Conservation (phyloP, 2,888 invertebrate genomes). For the Drosophila gaucha region DNA sequence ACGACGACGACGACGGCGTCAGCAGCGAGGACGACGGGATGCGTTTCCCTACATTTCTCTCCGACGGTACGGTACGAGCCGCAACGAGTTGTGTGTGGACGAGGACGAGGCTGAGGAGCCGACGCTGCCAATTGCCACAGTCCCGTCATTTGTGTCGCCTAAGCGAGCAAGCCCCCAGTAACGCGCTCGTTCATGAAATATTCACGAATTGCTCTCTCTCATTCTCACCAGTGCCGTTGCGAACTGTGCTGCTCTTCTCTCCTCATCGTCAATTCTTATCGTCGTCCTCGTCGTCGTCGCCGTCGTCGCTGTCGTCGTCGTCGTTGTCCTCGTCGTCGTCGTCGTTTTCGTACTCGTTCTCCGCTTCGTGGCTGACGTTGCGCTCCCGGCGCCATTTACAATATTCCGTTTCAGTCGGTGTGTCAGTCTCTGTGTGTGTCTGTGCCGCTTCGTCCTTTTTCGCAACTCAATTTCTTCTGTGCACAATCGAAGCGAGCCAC, state of each 20-base stretch:
- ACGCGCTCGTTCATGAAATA: conserved; percentile 75
- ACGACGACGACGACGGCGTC: conserved; percentile 31
- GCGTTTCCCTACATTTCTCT: conserved; percentile 77
- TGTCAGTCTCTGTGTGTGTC: background rate
- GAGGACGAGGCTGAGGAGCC: conserved; percentile 39
- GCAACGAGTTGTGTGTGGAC: conserved; percentile 5
- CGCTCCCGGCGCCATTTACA: conserved; percentile 42
- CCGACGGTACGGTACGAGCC: conserved; percentile 27
- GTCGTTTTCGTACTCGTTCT: conserved; percentile 18
- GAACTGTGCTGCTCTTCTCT: conserved; percentile 46
- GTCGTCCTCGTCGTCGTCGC: conserved; percentile 22
- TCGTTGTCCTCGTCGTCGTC: conserved; percentile 20
- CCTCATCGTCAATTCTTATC: conserved; percentile 28
- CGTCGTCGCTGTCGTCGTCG: conserved; percentile 12
- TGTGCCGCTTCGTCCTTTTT: conserved; percentile 39
- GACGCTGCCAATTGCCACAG: conserved; percentile 56
- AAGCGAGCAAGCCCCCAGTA: conserved; percentile 58
- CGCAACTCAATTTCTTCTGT: conserved; percentile 30
- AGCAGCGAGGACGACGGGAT: conserved; percentile 52
- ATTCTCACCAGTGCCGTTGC: conserved; percentile 64
- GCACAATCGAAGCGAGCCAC: conserved; percentile 68
- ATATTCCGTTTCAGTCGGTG: conserved; percentile 9
- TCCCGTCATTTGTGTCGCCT: conserved; percentile 55
- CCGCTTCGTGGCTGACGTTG: conserved; percentile 34
- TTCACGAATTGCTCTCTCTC: conserved; percentile 81